Base-by-base conservation (phyloP, 2,888 invertebrate genomes). In the Selenia dentaria region DNA sequence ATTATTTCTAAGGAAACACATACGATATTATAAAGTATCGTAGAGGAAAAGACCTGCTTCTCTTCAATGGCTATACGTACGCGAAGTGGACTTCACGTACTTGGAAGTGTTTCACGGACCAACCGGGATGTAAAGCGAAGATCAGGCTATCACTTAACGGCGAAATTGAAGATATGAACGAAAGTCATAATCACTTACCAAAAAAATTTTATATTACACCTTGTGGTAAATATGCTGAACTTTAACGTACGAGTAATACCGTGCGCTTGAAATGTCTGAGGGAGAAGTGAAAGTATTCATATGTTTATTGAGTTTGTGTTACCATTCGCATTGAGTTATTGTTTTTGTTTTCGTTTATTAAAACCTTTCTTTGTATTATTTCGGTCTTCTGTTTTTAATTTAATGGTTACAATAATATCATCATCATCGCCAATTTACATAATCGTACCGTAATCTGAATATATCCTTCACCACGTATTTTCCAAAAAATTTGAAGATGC, bases 1-100 rank as follows among this genome's bases (percentile, higher is more conserved):
- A 16, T 10, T 10, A 2, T 11, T 9, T 24, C 26, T 28, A 42
- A 64, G 64, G 33, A n/a, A n/a, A 54, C 13, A n/a, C 27, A 0
- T 69, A 70, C 25, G 50, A 57, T 8, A 39, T 60, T 6, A 51
- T 71, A 9, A 45, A 42, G 16, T 73, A 72, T 1, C 63, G 63
- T 33, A 58, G 47, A 13, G 67, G 69, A 0, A 64, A 54, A 5
- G 24, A 51, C 10, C 3, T 25, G 2, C 9, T 25, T 4, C 10
- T 25, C 2, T 10, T 25, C 9, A 6, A 31, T 4, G 38, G 28
- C 16, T 24, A n/a, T 6, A 38, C 33, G 6, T 16, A 28, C 26
- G 40, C 8, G 5, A 33, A 24, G 5, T 33, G 33, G 33, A 12
- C 33, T 13, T 1, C 11, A 6, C 2, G 11, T 3, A 24, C 13